A percentile compares a stretch with the other conserved stretches of the same genome.
These are phyloP conservation scores for Cheirogaleus medius DNA, from an alignment of 2,113 vertebrate species.

Conservation along the genomic window DNA sequence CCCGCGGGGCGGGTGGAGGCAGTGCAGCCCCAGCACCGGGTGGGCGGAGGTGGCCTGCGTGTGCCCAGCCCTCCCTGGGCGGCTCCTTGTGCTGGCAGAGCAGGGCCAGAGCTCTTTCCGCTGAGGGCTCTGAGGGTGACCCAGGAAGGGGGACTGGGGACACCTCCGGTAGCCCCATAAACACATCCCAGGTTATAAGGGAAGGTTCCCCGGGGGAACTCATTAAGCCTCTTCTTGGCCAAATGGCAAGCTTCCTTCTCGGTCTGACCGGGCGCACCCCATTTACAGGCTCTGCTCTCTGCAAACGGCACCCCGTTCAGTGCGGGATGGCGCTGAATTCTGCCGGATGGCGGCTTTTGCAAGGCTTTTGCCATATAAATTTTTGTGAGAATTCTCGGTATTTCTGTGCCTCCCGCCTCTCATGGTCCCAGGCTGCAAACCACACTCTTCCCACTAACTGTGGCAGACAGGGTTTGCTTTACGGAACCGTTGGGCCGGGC, in stretches of 20 bases:
- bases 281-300: rapidly evolving
- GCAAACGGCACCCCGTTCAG: rapidly evolving
- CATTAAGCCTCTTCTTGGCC: too few relatives aligned
- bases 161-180: rapidly evolving
- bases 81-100: neutral
- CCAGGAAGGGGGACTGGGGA: neutral
- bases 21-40: rapidly evolving
- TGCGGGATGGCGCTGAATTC: too few relatives aligned
- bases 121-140: neutral
- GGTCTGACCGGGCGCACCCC: rapidly evolving
- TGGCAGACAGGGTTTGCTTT: neutral
- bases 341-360: neutral
- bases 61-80: rapidly evolving
- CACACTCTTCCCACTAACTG: rapidly evolving
- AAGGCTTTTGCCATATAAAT: too few relatives aligned
- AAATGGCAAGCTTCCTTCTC: rapidly evolving
- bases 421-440: neutral
- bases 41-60: rapidly evolving
- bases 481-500: rapidly evolving
- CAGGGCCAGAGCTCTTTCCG: neutral
- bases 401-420: neutral
- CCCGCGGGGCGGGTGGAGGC: rapidly evolving
- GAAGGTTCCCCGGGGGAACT: rapidly evolving
- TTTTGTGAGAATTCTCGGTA: neutral
- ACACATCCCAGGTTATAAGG: neutral